Conservation (phyloP, 1,140 invertebrate genomes). For the Gonioctena quinquepunctata region DNA sequence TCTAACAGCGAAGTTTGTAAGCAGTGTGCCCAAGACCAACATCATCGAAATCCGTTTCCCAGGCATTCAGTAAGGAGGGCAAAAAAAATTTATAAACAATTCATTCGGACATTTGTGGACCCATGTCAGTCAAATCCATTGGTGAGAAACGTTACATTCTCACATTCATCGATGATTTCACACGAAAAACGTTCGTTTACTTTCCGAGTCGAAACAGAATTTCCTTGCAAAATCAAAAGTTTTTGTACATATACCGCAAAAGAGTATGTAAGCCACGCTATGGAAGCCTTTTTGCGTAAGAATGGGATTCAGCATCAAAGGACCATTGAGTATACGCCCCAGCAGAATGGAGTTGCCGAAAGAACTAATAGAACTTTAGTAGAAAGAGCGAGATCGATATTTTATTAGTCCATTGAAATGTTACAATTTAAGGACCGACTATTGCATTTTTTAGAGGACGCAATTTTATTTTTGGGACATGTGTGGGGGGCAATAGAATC, state of each 20-base stretch:
- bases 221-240: neutral
- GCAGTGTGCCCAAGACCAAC: neutral
- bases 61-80: neutral
- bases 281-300: neutral
- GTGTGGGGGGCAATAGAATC: too few species aligned
- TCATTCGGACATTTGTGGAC: too few species aligned
- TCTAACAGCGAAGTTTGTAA: neutral
- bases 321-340: neutral
- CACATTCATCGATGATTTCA: too few species aligned
- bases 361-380: neutral
- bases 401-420: too few species aligned
- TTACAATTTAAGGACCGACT: too few species aligned
- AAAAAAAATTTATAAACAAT: too few species aligned
- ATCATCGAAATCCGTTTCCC: neutral
- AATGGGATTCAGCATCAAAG: neutral
- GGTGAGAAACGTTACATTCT: neutral
- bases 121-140: neutral
- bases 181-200: neutral
- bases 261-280: neutral
- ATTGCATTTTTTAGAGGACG: too few species aligned
- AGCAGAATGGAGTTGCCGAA: neutral
- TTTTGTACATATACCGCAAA: neutral
- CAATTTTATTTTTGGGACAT: too few species aligned
- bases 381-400: too few species aligned
- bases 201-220: neutral